Percentiles rank a stretch among this genome's conserved stretches.
Conservation (phyloP, 64 coral and sea anemone genomes). For the Stylophora pistillata region DNA sequence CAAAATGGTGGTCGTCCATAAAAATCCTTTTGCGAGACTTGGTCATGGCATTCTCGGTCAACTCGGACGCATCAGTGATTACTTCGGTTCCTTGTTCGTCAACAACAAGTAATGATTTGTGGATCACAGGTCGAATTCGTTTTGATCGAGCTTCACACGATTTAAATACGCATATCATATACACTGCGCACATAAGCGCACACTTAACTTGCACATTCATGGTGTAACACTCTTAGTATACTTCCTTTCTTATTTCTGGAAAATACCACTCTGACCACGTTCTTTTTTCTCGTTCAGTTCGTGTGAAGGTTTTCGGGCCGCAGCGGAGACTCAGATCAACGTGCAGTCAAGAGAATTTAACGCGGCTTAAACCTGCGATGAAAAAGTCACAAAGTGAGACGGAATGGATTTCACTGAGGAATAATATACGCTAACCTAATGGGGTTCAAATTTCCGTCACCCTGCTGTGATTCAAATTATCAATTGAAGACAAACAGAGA, state of each 20-base stretch:
- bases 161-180: neutral
- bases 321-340: neutral
- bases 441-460: constrained; percentile 8
- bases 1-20: constrained; percentile 75
- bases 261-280: neutral
- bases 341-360: neutral
- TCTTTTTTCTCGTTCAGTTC: neutral
- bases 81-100: constrained; percentile 57
- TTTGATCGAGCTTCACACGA: constrained; percentile 27
- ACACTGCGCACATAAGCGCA: neutral
- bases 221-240: neutral
- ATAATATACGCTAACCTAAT: neutral
- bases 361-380: neutral
- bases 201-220: constrained; percentile 9
- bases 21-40: constrained; percentile 49
- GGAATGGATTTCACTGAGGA: neutral
- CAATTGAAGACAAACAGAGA: constrained; percentile 34
- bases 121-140: constrained; percentile 26
- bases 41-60: constrained; percentile 33
- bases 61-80: constrained; percentile 32
- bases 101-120: constrained; percentile 39
- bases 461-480: constrained; percentile 50
- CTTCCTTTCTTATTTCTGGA: neutral
- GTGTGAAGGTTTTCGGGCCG: neutral
- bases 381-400: constrained; percentile 12